Conservation (phyloP, 37 sponge, comb jelly and placozoan species). For the Aphrocallistes beatrix region DNA sequence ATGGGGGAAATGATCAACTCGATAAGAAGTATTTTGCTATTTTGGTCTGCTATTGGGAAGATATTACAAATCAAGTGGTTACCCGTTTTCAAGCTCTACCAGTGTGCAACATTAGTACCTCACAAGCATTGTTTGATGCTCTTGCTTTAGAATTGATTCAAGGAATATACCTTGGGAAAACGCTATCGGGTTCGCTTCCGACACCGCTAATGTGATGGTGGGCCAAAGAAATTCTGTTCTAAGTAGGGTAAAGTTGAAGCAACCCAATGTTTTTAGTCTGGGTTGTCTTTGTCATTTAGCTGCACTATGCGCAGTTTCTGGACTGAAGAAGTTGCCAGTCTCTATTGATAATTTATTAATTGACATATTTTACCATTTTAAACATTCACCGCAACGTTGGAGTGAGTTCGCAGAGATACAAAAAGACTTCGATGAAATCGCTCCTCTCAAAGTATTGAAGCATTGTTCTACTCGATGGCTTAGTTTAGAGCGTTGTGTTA, state of each 20-base stretch:
- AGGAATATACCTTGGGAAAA: constrained; percentile 19
- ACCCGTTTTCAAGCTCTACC: neutral
- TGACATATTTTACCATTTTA: constrained; percentile 22
- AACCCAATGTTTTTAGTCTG: too few species aligned
- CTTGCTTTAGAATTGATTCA: neutral
- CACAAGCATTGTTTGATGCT: neutral
- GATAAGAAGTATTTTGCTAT: neutral
- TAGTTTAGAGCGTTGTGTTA: too few species aligned
- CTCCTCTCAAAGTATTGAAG: too few species aligned
- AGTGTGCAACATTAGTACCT: neutral
- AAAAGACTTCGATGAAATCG: neutral
- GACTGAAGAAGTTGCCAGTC: constrained; percentile 18
- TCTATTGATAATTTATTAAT: constrained; percentile 23
- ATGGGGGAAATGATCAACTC: neutral
- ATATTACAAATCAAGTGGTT: neutral
- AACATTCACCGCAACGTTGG: constrained; percentile 18
- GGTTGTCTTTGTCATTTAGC: constrained; percentile 26
- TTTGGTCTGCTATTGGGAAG: neutral
- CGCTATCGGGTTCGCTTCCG: constrained; percentile 25
- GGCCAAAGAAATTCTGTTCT: constrained; percentile 27
- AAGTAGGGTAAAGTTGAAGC: neutral
- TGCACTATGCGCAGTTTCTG: constrained; percentile 13
- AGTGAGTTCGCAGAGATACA: constrained; percentile 15
- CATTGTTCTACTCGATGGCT: too few species aligned
- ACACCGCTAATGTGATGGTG: constrained; percentile 26